Conservation (phyloP, 2,888 invertebrate species). For the Drosophila austrosaltans region DNA sequence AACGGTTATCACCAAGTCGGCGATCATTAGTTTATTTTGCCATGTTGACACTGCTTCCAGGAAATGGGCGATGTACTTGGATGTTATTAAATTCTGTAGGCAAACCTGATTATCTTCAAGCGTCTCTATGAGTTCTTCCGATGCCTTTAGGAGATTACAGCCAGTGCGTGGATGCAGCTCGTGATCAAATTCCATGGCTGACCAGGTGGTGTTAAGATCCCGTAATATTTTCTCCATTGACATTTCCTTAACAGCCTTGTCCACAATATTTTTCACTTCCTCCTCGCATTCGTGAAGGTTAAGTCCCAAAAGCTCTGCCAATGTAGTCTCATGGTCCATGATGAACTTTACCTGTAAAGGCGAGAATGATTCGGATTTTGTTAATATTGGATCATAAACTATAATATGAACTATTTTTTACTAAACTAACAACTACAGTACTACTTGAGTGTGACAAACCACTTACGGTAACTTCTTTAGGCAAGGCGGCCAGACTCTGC, state of each 20-base stretch:
- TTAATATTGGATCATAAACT: neutral
- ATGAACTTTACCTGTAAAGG: conserved; percentile 92
- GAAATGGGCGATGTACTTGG: conserved; percentile 98
- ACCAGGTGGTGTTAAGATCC: conserved; percentile 95
- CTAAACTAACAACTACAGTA: conserved; percentile 4
- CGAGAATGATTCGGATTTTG: neutral
- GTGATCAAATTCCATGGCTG: conserved; percentile 95
- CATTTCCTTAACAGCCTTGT: conserved; percentile 99
- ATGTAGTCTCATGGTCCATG: conserved; percentile 95
- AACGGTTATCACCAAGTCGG: conserved; percentile 95
- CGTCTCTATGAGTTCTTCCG: conserved; percentile 98
- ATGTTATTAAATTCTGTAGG: conserved; percentile 97
- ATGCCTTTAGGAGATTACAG: conserved; percentile 93
- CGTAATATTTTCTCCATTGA: conserved; percentile 98
- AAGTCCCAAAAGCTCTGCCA: conserved; percentile 94
- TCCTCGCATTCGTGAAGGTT: conserved; percentile 98
- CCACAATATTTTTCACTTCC: conserved; percentile 98
- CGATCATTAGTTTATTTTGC: conserved; percentile 95
- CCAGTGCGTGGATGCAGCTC: conserved; percentile 94
- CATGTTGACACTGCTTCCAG: conserved; percentile 96
- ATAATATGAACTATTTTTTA: neutral
- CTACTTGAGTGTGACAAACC: conserved; percentile 20
- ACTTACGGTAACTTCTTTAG: conserved; percentile 92
- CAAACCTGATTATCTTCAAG: conserved; percentile 98
- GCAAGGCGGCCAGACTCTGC: conserved; percentile 92